These are phyloP conservation scores for Heliornis fulica DNA, from an alignment of 2,113 vertebrate species.

Conservation along the genomic window DNA sequence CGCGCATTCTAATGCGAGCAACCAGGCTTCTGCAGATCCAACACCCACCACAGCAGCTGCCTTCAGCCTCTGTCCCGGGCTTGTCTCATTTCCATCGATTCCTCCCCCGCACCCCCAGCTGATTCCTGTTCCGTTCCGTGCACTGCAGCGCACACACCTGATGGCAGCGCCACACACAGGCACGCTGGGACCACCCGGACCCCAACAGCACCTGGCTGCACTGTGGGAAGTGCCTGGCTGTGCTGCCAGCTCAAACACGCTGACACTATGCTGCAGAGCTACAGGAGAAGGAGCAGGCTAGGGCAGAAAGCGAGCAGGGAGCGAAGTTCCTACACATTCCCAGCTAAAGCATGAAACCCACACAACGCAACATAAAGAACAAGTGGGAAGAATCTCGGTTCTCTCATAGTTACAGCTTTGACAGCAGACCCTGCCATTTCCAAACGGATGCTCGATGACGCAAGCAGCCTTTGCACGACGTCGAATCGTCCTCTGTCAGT, in stretches of 20 bases:
- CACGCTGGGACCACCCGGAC: not conserved
- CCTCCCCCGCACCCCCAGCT: too few species aligned
- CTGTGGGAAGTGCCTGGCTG: not conserved
- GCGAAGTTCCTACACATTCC: not conserved
- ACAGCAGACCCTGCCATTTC: slow-evolving; percentile 70
- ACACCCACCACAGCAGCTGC: not conserved
- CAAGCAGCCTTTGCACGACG: slow-evolving; percentile 74
- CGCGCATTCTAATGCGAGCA: not conserved
- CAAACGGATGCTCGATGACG: slow-evolving; percentile 71
- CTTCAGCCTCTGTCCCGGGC: not conserved
- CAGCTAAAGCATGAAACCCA: slow-evolving; percentile 75
- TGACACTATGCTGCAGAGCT: not conserved
- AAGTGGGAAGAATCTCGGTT: slow-evolving; percentile 65
- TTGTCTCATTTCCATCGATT: too few species aligned
- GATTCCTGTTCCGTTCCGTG: not conserved
- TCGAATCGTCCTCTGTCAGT: slow-evolving; percentile 69
- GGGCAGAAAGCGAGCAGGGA: not conserved
- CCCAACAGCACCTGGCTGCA: not conserved
- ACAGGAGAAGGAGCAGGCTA: not conserved
- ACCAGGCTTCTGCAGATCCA: not conserved
- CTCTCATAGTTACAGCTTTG: slow-evolving; percentile 56
- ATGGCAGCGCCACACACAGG: fast-evolving
- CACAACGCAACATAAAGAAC: slow-evolving; percentile 80
- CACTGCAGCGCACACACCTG: not conserved
- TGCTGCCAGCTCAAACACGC: not conserved